Base-by-base conservation (phyloP, 2,888 invertebrate genomes). In the Leptopilina syphax region DNA sequence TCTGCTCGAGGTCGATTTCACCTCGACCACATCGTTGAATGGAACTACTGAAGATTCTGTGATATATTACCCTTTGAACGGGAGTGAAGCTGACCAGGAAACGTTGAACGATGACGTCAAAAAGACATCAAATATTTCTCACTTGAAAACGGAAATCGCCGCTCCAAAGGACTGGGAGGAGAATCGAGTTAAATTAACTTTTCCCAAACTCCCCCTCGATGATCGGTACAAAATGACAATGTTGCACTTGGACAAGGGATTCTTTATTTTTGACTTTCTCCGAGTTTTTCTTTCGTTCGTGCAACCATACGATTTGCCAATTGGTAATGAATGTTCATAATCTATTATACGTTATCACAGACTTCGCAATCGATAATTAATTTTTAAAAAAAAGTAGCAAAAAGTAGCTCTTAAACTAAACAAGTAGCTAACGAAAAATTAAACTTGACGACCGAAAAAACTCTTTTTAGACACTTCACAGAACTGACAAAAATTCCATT, bases 241-340 rank as follows among this genome's bases (percentile, higher is more conserved):
- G 70, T 92, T 95, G 85, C 93, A 93, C 87, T 92, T 95, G 81
- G 94, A 95, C 80, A 93, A 94, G 81, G 94, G 94, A 84, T 93
- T 94, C 89, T 93, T 94, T 89, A 92, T 94, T 84, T 95, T 95
- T 90, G 93, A 93, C 86, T 94, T 94, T 89, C 93, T 95, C 88
- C 94, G 95, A 12, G 90, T 92, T 81, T 93, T 95, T 89, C 93
- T 95, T 88, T 93, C 93, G 84, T 91, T 94, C 88, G 93, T 95
- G 88, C 94, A 95, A 90, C 95, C 95, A 4, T 93, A 94, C 87
- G 94, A 94, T 85, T 94, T 95, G 91, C 95, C 95, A 81, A 90
- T 93, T 79, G 95, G 95, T 95, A 92, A 94, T 93, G 68, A 7
- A 18, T 18, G 4, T 60, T 60, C n/a, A 60, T 1, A 7, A n/a